Evolutionary conservation across 2,797 vertebrate genomes (phyloP).

Genomic region (Manis crassicaudata): DNA sequence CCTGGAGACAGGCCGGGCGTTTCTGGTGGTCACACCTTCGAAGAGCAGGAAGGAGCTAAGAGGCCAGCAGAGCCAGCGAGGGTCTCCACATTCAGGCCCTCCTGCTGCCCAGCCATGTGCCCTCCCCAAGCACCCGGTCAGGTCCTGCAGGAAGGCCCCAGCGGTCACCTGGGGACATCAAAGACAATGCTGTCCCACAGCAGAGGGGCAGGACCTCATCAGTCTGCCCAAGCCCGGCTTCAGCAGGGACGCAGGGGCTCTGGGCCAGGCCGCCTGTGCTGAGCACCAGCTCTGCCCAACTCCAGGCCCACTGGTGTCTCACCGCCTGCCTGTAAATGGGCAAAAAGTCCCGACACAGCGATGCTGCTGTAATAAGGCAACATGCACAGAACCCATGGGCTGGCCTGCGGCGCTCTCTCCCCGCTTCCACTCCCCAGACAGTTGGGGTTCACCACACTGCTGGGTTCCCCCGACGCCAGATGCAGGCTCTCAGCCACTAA

Average conservation of each 20-base stretch:
- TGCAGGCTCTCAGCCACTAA: not conserved
- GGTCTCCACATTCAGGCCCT: too few relatives aligned
- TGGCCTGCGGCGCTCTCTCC: too few relatives aligned
- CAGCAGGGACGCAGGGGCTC: rapidly evolving
- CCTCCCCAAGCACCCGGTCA: not conserved
- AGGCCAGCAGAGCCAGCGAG: not conserved
- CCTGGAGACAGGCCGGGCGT: not conserved
- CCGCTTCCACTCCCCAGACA: rapidly evolving
- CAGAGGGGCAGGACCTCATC: not conserved
- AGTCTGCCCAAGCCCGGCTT: rapidly evolving
- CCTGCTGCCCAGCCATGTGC: too few relatives aligned
- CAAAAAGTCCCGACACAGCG: rapidly evolving
- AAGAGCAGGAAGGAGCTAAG: not conserved
- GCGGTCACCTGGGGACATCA: rapidly evolving
- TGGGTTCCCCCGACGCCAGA: not conserved
- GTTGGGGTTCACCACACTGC: not conserved
- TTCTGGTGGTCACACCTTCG: not conserved
- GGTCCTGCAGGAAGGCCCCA: too few relatives aligned
- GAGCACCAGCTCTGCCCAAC: not conserved
- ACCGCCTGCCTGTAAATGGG: not conserved
- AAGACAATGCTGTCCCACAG: too few relatives aligned
- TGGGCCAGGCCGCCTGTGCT: not conserved
- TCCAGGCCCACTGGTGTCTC: not conserved
- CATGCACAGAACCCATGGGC: not conserved
- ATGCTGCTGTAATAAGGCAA: not conserved